A percentile compares a stretch with the other conserved stretches of the same genome.
Conservation (phyloP, 2,113 vertebrate species). For the Ceyx cyanopectus region DNA sequence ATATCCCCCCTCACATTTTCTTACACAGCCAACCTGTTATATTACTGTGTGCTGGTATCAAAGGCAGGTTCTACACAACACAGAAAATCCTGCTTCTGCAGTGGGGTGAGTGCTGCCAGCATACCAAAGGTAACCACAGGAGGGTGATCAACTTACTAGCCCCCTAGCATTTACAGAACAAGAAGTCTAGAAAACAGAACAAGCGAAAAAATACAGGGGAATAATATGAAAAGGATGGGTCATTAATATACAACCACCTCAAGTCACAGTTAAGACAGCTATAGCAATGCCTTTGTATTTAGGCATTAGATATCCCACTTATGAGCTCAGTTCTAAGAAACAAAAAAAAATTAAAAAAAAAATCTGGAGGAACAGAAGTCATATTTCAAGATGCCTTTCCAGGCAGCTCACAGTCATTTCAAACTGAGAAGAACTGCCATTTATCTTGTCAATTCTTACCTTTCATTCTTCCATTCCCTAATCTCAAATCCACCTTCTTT, state of each 20-base stretch:
- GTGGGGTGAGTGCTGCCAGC: fast-evolving
- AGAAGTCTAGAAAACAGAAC: neutral
- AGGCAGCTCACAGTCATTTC: neutral
- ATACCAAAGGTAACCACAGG: neutral
- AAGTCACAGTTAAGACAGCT: neutral
- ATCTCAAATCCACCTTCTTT: neutral
- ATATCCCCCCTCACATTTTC: neutral
- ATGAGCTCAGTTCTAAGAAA: neutral
- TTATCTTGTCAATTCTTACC: neutral
- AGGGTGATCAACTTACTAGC: neutral
- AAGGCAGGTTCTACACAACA: neutral
- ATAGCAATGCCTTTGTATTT: neutral
- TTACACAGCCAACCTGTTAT: neutral
- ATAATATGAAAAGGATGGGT: neutral
- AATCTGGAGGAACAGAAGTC: neutral
- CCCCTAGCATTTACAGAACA: neutral
- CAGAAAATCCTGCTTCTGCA: neutral
- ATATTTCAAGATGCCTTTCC: neutral
- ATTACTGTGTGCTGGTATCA: neutral
- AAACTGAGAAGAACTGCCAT: neutral
- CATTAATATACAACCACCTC: neutral
- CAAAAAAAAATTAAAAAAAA: neutral
- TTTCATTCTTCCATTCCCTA: neutral
- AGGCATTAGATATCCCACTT: no score
- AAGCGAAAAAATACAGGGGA: neutral